Evolutionary conservation across 2,888 invertebrate genomes (phyloP).

Genomic region (Matsumyia berberina): DNA sequence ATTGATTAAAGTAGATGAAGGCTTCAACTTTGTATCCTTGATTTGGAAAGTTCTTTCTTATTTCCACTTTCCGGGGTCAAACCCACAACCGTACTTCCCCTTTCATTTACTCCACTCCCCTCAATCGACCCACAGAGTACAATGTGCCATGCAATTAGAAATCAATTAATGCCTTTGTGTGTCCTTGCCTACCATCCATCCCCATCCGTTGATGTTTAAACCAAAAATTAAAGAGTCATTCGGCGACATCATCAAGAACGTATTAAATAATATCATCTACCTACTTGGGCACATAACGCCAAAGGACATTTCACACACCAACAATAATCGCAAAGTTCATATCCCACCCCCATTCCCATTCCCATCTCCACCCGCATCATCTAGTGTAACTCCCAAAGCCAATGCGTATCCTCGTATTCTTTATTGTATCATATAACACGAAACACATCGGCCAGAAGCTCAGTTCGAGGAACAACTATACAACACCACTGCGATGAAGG

Average conservation of each 20-base stretch:
- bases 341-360: constrained; percentile 6
- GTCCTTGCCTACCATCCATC: too few relatives aligned
- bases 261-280: constrained; percentile 65
- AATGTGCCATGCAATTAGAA: too few relatives aligned
- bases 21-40: too few relatives aligned
- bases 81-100: too few relatives aligned
- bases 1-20: too few relatives aligned
- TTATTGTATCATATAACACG: constrained; percentile 65
- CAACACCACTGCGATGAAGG: constrained; percentile 29
- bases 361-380: too few relatives aligned
- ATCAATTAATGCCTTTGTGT: too few relatives aligned
- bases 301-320: constrained; percentile 64
- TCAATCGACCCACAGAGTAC: too few relatives aligned
- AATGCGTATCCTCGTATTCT: constrained; percentile 58
- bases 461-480: constrained; percentile 31
- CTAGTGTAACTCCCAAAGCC: constrained; percentile 51
- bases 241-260: constrained; percentile 60
- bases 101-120: too few relatives aligned
- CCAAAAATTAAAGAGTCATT: constrained; percentile 48
- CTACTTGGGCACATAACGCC: constrained; percentile 57
- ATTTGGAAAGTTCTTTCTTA: too few relatives aligned
- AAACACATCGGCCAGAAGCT: constrained; percentile 61
- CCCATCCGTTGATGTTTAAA: constrained; percentile 1
- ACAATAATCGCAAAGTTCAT: constrained; percentile 65
- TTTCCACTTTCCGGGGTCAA: too few relatives aligned